These are phyloP conservation scores for Epirrhoe tristata DNA, from an alignment of 2,888 invertebrate species.

Conservation along the genomic window DNA sequence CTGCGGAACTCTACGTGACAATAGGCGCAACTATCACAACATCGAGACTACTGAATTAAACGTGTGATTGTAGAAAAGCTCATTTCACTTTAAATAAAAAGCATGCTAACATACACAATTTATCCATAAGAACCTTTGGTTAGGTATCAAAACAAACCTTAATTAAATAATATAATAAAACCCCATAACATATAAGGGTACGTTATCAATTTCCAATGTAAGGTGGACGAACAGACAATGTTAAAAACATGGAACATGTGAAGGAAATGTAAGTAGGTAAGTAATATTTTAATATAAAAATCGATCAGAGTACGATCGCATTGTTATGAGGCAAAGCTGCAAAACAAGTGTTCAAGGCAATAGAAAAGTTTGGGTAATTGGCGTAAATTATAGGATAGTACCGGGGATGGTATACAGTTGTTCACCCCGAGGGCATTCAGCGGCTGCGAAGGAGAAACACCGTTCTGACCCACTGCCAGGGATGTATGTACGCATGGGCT, in stretches of 20 bases:
- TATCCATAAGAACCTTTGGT: slow-evolving; percentile 1
- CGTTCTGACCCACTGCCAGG: slow-evolving; percentile 72
- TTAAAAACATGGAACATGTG: neutral
- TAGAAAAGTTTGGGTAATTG: slow-evolving; percentile 50
- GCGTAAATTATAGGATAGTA: slow-evolving; percentile 55
- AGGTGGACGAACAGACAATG: neutral
- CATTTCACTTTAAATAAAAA: slow-evolving; percentile 3
- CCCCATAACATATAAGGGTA: neutral
- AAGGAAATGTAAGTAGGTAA: neutral
- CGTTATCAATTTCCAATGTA: neutral
- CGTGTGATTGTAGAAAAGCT: slow-evolving; percentile 7
- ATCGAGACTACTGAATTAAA: slow-evolving; percentile 3
- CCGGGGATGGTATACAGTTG: slow-evolving; percentile 79
- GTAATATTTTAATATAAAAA: slow-evolving; percentile 9
- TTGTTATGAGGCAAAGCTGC: slow-evolving; percentile 49
- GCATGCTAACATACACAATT: slow-evolving; percentile 46
- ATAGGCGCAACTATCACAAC: slow-evolving; percentile 17
- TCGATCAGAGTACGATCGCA: slow-evolving; percentile 44
- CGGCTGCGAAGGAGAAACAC: slow-evolving; percentile 69
- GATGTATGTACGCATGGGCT: slow-evolving; percentile 73
- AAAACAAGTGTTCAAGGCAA: slow-evolving; percentile 63
- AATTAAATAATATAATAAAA: slow-evolving; percentile 8
- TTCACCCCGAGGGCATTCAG: slow-evolving; percentile 69
- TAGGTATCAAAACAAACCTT: neutral
- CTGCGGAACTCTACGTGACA: neutral